Evolutionary conservation across 2,113 vertebrate genomes (phyloP).

Genomic region (Actenoides lindsayi): DNA sequence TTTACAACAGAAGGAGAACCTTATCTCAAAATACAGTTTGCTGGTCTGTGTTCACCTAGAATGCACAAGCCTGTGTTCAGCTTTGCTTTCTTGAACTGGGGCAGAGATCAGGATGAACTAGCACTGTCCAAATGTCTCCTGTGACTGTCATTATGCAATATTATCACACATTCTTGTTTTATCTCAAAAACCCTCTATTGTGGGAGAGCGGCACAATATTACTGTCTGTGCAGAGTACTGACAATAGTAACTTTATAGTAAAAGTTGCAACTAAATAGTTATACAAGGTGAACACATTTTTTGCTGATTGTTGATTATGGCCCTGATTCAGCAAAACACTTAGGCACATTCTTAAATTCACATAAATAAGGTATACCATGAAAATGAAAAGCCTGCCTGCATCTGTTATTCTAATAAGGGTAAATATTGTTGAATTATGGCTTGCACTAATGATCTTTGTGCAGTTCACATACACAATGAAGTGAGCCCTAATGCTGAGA

Average conservation of each 20-base stretch:
- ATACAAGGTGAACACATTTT: neutral
- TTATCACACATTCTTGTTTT: neutral
- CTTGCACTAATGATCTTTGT: neutral
- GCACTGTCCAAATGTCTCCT: neutral
- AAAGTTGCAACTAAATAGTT: neutral
- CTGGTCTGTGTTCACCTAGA: neutral
- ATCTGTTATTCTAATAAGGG: neutral
- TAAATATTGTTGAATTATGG: neutral
- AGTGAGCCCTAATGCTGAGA: neutral
- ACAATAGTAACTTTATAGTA: neutral
- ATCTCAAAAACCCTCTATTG: neutral
- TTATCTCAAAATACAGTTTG: neutral
- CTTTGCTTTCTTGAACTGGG: neutral
- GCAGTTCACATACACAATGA: neutral
- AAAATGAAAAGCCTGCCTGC: neutral
- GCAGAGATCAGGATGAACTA: neutral
- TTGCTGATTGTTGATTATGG: neutral
- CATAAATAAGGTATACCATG: neutral
- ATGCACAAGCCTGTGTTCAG: neutral
- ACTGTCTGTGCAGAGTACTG: neutral
- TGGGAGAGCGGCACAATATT: neutral
- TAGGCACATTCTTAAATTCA: neutral
- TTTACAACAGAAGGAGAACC: neutral
- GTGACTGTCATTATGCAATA: neutral
- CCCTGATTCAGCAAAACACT: neutral